Percentiles rank a stretch among this genome's conserved stretches.
Evolutionary conservation across 2,113 vertebrate genomes (phyloP).

Genomic region (Corapipo altera): DNA sequence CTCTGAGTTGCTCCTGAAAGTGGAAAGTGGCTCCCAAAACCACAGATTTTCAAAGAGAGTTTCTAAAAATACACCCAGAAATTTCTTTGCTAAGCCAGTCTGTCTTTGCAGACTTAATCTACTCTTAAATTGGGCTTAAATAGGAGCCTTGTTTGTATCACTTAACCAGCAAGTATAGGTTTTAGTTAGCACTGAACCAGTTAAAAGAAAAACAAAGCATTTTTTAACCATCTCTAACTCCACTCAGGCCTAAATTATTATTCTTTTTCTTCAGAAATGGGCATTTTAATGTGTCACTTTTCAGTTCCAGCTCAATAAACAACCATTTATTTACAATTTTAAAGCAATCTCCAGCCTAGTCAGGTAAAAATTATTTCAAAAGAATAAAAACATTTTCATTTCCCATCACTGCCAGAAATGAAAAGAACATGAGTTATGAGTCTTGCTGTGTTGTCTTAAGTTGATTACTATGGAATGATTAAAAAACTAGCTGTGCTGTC

Average conservation of each 20-base stretch:
- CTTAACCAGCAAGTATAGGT: not conserved
- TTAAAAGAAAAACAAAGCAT: constrained; percentile 56
- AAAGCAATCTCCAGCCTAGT: constrained; percentile 79
- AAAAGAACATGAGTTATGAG: constrained; percentile 88
- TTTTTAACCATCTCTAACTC: constrained; percentile 28
- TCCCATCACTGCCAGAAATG: constrained; percentile 82
- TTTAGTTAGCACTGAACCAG: constrained; percentile 60
- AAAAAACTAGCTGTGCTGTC: constrained; percentile 87
- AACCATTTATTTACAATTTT: constrained; percentile 84
- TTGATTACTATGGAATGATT: constrained; percentile 85
- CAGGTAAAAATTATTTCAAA: constrained; percentile 84
- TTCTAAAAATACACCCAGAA: not conserved
- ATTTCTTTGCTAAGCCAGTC: not conserved
- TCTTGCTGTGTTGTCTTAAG: constrained; percentile 83
- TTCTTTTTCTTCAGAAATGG: constrained; percentile 63
- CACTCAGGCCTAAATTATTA: constrained; percentile 68
- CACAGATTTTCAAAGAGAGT: not conserved
- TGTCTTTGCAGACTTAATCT: not conserved
- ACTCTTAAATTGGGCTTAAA: not conserved
- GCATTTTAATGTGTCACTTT: constrained; percentile 81
- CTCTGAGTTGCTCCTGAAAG: not conserved
- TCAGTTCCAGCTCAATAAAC: constrained; percentile 83
- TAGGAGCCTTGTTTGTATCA: not conserved
- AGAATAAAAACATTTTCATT: constrained; percentile 87
- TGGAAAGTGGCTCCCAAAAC: not conserved